Evolutionary conservation across 1,140 invertebrate genomes (phyloP), one percentile per base, ranked within the genome.

Genomic region (Triops cancriformis): DNA sequence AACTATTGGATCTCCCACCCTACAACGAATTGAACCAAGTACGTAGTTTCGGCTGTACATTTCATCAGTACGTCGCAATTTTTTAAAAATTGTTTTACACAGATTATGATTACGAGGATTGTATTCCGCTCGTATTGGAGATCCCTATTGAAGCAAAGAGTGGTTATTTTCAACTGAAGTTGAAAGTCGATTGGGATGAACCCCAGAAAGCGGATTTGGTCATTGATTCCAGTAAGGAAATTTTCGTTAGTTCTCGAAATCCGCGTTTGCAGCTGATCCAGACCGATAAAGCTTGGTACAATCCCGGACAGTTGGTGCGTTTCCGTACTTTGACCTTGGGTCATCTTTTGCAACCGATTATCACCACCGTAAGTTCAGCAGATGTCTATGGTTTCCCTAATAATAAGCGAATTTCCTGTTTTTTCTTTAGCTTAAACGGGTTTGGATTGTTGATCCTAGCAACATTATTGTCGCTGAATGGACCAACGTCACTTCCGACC

Each of bases 371-470:
- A 37, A 37, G 31, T 37, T 37, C 7, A 37, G 7, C 31, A 7
- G 31, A 37, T 37, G 31, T 37, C 7, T 2, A 7, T 37, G 31
- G 31, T 37, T 37, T 37, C 2, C n/a, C 7, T 37, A 37, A 37
- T 7, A 37, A 37, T 37, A 37, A 37, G 31, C 31, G 31, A 37
- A 37, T 37, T 37, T 43, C 75, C 75, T 80, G 73, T 78, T 74
- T 80, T 75, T 72, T 82, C 83, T 82, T 64, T 79, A 90, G 89
- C 87, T 90, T 78, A 82, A 85, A 6, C 84, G 85, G 80, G 83
- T 90, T n/a, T 87, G 85, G 84, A 87, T 91, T 6, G 86, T 88
- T 81, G 89, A 89, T 82, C 89, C 90, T 10, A 85, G 86, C 26
- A 85, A 86, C 43, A 84, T 89, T 1, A 83, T 87, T 72, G 86